These are phyloP conservation scores for Cotesia chilonis DNA, from an alignment of 1,140 invertebrate species.

Conservation along the genomic window DNA sequence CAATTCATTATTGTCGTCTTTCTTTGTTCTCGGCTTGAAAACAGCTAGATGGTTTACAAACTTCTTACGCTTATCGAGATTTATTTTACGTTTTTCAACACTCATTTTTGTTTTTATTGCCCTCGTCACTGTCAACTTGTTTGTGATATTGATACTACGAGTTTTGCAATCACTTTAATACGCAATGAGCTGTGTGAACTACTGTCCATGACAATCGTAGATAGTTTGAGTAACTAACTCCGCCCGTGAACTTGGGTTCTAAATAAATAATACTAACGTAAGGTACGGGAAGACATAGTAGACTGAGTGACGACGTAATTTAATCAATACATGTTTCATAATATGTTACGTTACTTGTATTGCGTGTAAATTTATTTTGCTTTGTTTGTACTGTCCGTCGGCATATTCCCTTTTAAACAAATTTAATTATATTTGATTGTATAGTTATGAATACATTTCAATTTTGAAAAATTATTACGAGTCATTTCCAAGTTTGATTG, in stretches of 20 bases:
- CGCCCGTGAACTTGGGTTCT: constrained; percentile 18
- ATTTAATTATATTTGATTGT: too few species aligned
- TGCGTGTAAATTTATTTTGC: too few species aligned
- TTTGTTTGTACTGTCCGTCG: too few species aligned
- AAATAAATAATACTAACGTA: neutral
- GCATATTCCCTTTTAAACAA: too few species aligned
- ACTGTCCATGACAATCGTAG: constrained; percentile 25
- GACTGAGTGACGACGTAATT: neutral
- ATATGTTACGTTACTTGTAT: neutral
- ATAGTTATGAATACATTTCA: too few species aligned
- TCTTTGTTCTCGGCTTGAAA: constrained; percentile 75
- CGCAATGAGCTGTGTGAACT: constrained; percentile 14
- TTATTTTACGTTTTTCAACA: constrained; percentile 23
- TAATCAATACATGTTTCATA: neutral
- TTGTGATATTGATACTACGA: neutral
- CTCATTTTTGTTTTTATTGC: too few species aligned
- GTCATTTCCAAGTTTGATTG: too few species aligned
- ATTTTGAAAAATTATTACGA: too few species aligned
- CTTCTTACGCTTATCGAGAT: constrained; percentile 47
- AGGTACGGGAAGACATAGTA: neutral
- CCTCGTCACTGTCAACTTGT: constrained; percentile 4
- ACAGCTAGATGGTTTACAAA: constrained; percentile 67
- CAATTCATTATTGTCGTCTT: constrained; percentile 73
- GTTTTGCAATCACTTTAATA: neutral
- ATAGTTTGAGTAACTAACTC: neutral